Conservation (phyloP, 2,888 invertebrate genomes). For the Proisotoma minuta region DNA sequence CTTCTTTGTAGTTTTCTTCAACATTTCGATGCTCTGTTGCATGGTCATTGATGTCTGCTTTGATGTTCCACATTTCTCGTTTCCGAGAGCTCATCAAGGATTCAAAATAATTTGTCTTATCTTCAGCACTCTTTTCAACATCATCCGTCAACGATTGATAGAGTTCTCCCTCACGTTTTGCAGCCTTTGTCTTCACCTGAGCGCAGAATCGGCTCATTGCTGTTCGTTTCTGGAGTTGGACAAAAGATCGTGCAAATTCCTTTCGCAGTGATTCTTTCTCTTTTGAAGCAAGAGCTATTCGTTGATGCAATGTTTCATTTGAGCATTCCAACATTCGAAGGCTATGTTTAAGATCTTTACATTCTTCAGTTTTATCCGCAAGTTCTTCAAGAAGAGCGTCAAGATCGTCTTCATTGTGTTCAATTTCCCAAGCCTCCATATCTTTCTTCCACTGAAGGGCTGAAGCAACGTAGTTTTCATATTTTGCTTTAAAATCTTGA, state of each 20-base stretch:
- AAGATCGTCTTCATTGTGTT: slow-evolving; percentile 24
- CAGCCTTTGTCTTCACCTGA: slow-evolving; percentile 25
- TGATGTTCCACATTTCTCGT: slow-evolving; percentile 3
- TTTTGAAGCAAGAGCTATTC: slow-evolving; percentile 25
- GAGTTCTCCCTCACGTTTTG: slow-evolving; percentile 20
- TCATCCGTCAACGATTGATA: slow-evolving; percentile 21
- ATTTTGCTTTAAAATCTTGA: slow-evolving; percentile 25
- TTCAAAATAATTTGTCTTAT: slow-evolving; percentile 19
- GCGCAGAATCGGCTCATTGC: slow-evolving; percentile 30
- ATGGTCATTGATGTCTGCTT: slow-evolving; percentile 8
- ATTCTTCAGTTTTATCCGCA: slow-evolving; percentile 17
- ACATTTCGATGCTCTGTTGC: slow-evolving; percentile 28
- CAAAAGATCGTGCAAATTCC: slow-evolving; percentile 24
- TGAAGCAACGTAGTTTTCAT: slow-evolving; percentile 25
- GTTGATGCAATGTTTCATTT: slow-evolving; percentile 33
- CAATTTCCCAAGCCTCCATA: slow-evolving; percentile 27
- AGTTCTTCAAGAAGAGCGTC: slow-evolving; percentile 9
- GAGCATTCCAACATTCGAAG: slow-evolving; percentile 32
- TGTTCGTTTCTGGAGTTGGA: slow-evolving; percentile 25
- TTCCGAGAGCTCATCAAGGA: slow-evolving; percentile 13
- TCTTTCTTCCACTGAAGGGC: slow-evolving; percentile 23
- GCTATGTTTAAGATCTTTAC: slow-evolving; percentile 20
- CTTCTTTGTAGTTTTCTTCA: slow-evolving; percentile 19
- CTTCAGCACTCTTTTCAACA: slow-evolving; percentile 13
- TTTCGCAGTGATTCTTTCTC: slow-evolving; percentile 27